Base-by-base conservation (phyloP, 2,888 invertebrate genomes). In the Loripinus fragilis region DNA sequence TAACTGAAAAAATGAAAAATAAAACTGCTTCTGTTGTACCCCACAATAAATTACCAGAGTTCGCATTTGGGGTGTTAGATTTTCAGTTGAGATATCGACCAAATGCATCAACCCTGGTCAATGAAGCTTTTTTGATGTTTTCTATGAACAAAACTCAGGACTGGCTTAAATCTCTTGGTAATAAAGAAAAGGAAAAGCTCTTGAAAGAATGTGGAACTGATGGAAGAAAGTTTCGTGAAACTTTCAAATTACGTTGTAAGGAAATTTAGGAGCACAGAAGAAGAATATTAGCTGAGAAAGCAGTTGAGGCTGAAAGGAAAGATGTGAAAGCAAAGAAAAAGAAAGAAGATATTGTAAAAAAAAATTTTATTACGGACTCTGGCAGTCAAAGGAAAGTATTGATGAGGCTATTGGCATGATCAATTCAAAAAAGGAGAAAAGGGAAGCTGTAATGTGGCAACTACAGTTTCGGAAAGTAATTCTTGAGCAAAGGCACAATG, bases 11-110 rank as follows among this genome's bases (percentile, higher is more conserved):
- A n/a, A n/a, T n/a, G n/a, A n/a, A n/a, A n/a, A n/a, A n/a, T n/a
- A n/a, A n/a, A n/a, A n/a, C n/a, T n/a, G 48, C 23, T 1, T 28
- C 65, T 28, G 33, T 30, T 23, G 3, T 10, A n/a, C 42, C 70
- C 12, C 50, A 70, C 33, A 41, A 50, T 33, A 70, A 70, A 28
- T 35, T 70, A 33, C 70, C 48, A 48, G 50, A 70, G 28, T 41
- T 70, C 20, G 52, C 48, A 45, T 45, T 45, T 45, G 48, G 48
- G 15, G 48, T 45, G 15, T n/a, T n/a, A n/a, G n/a, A n/a, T n/a
- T n/a, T n/a, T n/a, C n/a, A n/a, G n/a, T n/a, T n/a, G n/a, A 45
- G 48, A 45, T 45, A 45, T 45, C 15, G 48, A 45, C 48, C 48
- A 45, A 45, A 45, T 45, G 48, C 48, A 45, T 15, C 48, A 45